A percentile compares a stretch with the other conserved stretches of the same genome.
Conservation (phyloP, 2,113 vertebrate genomes). For the Pao palembangensis region DNA sequence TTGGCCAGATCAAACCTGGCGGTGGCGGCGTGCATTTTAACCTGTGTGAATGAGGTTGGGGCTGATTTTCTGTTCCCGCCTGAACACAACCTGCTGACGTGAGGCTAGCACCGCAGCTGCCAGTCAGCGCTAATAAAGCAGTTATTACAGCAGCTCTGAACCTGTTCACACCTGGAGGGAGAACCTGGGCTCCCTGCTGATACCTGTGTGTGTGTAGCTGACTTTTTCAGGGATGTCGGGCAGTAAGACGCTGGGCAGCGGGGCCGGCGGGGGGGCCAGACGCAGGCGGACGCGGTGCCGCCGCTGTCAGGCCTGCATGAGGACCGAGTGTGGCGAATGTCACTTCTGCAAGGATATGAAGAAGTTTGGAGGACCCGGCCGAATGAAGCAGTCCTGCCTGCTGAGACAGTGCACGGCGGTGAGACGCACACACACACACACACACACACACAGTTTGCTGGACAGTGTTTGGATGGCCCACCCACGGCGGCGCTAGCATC, state of each 20-base stretch:
- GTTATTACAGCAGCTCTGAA: too few species aligned
- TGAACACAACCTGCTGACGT: too few species aligned
- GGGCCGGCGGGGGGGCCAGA: conserved; percentile 59
- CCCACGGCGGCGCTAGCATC: too few species aligned
- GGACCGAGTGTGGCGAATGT: conserved; percentile 90
- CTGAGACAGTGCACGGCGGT: conserved; percentile 91
- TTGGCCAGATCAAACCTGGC: too few species aligned
- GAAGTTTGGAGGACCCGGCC: conserved; percentile 90
- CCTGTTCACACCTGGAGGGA: too few species aligned
- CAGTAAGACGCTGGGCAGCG: conserved; percentile 83
- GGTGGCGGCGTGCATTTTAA: too few species aligned
- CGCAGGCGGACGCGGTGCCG: conserved; percentile 84
- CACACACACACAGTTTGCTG: neutral
- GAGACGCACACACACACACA: conserved; percentile 38
- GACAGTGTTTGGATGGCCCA: too few species aligned
- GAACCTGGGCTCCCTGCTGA: too few species aligned
- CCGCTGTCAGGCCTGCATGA: conserved; percentile 79
- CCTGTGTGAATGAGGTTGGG: too few species aligned
- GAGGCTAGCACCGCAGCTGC: too few species aligned
- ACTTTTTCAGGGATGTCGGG: conserved; percentile 85
- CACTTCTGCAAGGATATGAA: conserved; percentile 97
- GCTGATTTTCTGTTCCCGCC: too few species aligned
- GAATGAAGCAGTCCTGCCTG: conserved; percentile 95
- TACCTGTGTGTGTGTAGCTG: conserved; percentile 62
- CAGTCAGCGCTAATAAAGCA: too few species aligned